Base-by-base conservation (phyloP, 1,140 invertebrate species). In the Oncopodura yosiiana region DNA sequence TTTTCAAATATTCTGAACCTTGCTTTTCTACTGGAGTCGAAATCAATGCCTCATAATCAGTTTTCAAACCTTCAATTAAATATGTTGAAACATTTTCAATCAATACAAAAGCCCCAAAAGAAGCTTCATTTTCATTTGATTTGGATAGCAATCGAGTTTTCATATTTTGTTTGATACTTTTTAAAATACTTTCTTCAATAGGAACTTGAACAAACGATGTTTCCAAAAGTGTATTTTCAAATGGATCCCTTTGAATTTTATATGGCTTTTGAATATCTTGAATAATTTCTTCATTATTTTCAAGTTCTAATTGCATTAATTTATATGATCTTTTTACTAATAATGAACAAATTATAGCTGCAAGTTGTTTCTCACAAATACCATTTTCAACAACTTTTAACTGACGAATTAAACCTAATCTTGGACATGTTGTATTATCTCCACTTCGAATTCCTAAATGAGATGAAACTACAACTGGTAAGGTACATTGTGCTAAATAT, bases 391-490 rank as follows among this genome's bases (percentile, higher is more conserved):
- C 18, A 12, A 57, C 16, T n/a, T n/a, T n/a, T 18, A 62, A n/a
- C 60, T 56, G 58, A 2, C 39, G 34, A n/a, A 54, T 55, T 2
- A 62, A 32, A 14, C 56, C 32, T 21, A 43, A 16, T 23, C 60
- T 19, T 19, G 60, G 44, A 29, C 49, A 53, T 1, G 37, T 26
- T 16, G 32, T 46, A 8, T 23, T 37, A 14, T 36, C 38, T 11
- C 29, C 23, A 49, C n/a, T 21, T n/a, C n/a, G n/a, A n/a, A n/a
- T n/a, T n/a, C n/a, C n/a, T n/a, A n/a, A n/a, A n/a, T n/a, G n/a
- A n/a, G n/a, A n/a, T n/a, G n/a, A n/a, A n/a, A n/a, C n/a, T n/a
- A 37, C 23, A n/a, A 48, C 12, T 14, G 60, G 56, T 8, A 62
- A 19, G 19, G 55, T 14, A 26, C 44, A 54, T 3, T 32, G 37